A percentile compares a stretch with the other conserved stretches of the same genome.
These are phyloP conservation scores for Lamellibrachia luymesi DNA, from an alignment of 1,140 invertebrate genomes.

Conservation along the genomic window DNA sequence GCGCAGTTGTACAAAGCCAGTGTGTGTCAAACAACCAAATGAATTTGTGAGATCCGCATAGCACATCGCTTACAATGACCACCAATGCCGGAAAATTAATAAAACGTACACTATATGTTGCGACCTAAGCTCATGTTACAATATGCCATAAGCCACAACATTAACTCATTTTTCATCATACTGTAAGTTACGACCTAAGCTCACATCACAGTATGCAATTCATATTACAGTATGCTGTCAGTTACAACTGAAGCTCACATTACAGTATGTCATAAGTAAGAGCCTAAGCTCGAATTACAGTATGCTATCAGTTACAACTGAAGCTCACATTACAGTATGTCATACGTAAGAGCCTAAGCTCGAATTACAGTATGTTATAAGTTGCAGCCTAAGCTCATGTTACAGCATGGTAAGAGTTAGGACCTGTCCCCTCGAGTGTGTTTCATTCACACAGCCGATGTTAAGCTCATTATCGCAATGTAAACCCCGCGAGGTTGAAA, in stretches of 20 bases:
- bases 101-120: background rate
- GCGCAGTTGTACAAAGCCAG: no score
- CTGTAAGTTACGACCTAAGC: background rate
- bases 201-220: background rate
- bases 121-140: background rate
- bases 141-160: background rate
- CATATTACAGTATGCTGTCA: background rate
- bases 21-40: no score
- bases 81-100: no score
- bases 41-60: no score
- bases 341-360: no score
- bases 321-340: no score
- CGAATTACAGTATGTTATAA: no score
- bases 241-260: background rate
- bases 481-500: background rate
- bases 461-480: background rate
- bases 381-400: no score
- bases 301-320: no score
- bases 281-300: no score
- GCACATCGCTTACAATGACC: no score
- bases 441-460: background rate
- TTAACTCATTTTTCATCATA: background rate
- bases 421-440: background rate
- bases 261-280: background rate
- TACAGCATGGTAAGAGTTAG: no score